phyloP scores from a whole-genome alignment of 2,113 vertebrate genomes.

The Sylvia atricapilla region DNA sequence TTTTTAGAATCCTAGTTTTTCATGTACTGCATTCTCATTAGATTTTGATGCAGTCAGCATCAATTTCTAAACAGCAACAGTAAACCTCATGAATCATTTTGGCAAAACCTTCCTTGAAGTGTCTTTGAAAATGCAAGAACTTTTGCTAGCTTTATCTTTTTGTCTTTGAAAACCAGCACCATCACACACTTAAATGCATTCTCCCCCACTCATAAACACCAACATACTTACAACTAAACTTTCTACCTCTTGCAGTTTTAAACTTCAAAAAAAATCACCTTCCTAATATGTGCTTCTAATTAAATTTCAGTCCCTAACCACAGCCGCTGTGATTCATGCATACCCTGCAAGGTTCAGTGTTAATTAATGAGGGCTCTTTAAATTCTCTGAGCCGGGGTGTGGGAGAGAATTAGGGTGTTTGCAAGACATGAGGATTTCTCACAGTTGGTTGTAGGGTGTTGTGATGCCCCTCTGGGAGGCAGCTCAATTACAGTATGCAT shows the following conservation, averaged over 20 bases:
- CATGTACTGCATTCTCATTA: slow-evolving; percentile 21
- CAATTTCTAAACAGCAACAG: slow-evolving; percentile 31
- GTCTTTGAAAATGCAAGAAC: background rate
- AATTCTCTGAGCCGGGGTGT: slow-evolving; percentile 51
- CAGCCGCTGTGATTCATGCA: slow-evolving; percentile 55
- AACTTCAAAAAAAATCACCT: slow-evolving; percentile 42
- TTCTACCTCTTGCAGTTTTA: slow-evolving; percentile 1
- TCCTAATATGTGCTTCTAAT: slow-evolving; percentile 66
- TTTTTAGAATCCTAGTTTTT: slow-evolving; percentile 55
- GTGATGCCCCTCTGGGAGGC: slow-evolving; percentile 5
- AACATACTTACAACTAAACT: background rate
- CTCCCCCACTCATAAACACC: background rate
- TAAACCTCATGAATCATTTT: slow-evolving; percentile 26
- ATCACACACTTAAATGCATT: background rate
- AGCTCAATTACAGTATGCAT: slow-evolving; percentile 24
- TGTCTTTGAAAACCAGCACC: slow-evolving; percentile 1
- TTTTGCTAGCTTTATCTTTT: background rate
- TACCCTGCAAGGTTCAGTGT: slow-evolving; percentile 62
- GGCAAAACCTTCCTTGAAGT: slow-evolving; percentile 1
- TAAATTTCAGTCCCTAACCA: slow-evolving; percentile 70
- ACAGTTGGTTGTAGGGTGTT: slow-evolving; percentile 20
- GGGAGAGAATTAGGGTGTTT: slow-evolving; percentile 13
- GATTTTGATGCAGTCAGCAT: slow-evolving; percentile 49
- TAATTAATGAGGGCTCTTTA: slow-evolving; percentile 72
- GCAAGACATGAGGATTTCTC: slow-evolving; percentile 34